Evolutionary conservation across 2,113 vertebrate species (phyloP).

Genomic region (Gopherus flavomarginatus): DNA sequence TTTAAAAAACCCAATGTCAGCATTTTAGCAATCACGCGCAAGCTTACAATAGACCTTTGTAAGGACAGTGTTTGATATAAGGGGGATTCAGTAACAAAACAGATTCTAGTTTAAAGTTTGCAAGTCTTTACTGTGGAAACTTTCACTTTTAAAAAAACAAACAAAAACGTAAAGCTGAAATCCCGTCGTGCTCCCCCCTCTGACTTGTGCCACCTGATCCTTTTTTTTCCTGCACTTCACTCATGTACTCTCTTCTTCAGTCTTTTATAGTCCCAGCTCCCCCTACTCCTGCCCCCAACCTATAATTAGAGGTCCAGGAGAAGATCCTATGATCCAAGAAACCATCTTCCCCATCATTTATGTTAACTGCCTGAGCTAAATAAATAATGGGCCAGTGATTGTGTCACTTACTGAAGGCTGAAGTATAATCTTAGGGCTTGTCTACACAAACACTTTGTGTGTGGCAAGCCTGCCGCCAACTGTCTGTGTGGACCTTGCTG

Average conservation of each 20-base stretch:
- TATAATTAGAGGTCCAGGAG: neutral
- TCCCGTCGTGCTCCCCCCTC: too few relatives aligned
- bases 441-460: too few relatives aligned
- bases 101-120: neutral
- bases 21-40: neutral
- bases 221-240: too few relatives aligned
- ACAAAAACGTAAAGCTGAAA: neutral
- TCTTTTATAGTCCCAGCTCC: too few relatives aligned
- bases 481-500: too few relatives aligned
- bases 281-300: neutral
- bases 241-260: too few relatives aligned
- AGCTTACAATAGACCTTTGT: neutral
- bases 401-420: neutral
- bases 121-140: neutral
- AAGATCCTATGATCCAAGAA: neutral
- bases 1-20: neutral
- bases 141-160: neutral
- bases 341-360: neutral
- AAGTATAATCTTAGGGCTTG: neutral
- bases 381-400: neutral
- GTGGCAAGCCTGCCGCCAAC: too few relatives aligned
- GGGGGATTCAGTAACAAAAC: neutral
- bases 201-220: too few relatives aligned
- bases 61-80: neutral
- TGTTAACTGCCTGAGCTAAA: neutral